Evolutionary conservation across 2,797 vertebrate species (phyloP).

Genomic region (Spea hammondii): DNA sequence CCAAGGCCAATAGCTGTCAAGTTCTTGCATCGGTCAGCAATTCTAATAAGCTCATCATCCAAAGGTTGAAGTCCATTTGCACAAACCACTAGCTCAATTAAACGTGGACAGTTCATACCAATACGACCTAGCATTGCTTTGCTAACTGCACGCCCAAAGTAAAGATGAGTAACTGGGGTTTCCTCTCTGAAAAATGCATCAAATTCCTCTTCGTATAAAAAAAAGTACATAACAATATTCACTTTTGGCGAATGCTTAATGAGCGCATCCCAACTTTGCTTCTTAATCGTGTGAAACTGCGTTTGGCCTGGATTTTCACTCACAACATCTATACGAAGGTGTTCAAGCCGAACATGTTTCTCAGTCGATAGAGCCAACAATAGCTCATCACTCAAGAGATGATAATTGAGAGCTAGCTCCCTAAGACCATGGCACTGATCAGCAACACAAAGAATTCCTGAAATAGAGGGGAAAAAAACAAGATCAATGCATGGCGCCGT

Average conservation of each 20-base stretch:
- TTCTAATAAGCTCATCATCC: conserved; percentile 71
- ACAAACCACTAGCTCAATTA: conserved; percentile 72
- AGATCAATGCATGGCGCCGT: not conserved
- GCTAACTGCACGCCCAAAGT: conserved; percentile 72
- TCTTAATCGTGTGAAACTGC: conserved; percentile 72
- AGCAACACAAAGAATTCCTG: conserved; percentile 72
- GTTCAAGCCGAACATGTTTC: conserved; percentile 73
- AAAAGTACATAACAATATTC: conserved; percentile 77
- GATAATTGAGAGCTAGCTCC: conserved; percentile 71
- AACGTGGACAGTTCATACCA: conserved; percentile 68
- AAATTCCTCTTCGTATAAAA: conserved; percentile 73
- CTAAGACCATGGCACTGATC: conserved; percentile 72
- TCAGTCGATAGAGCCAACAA: conserved; percentile 72
- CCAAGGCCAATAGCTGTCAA: conserved; percentile 72
- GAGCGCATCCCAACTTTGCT: conserved; percentile 74
- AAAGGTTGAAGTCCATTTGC: conserved; percentile 72
- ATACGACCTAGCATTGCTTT: conserved; percentile 71
- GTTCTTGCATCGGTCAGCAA: conserved; percentile 70
- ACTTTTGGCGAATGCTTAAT: conserved; percentile 72
- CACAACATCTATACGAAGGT: conserved; percentile 72
- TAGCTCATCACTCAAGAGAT: conserved; percentile 69
- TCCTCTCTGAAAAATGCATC: conserved; percentile 72
- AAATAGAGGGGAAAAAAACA: not conserved
- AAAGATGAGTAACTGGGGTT: conserved; percentile 72
- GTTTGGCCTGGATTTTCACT: conserved; percentile 71